Percentiles rank a stretch among this genome's conserved stretches.
These are phyloP conservation scores for Chaenocephalus aceratus DNA, from an alignment of 2,113 vertebrate genomes.

Conservation along the genomic window DNA sequence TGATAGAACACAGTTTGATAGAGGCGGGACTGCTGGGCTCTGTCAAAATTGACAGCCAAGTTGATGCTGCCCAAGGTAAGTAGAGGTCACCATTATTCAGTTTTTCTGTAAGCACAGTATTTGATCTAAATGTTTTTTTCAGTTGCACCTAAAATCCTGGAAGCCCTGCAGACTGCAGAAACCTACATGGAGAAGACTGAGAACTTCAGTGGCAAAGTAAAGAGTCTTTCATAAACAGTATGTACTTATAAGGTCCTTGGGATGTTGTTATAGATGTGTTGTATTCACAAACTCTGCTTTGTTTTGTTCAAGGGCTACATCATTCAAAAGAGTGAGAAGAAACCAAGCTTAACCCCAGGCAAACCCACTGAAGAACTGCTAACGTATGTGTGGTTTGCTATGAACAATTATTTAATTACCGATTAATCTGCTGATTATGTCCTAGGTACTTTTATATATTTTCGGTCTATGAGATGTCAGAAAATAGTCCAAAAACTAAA, in stretches of 20 bases:
- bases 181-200: conserved; percentile 88
- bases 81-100: background rate
- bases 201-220: conserved; percentile 90
- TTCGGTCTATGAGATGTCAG: too few relatives aligned
- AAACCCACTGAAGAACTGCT: conserved; percentile 92
- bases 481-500: too few relatives aligned
- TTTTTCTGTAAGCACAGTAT: background rate
- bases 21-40: conserved; percentile 87
- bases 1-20: conserved; percentile 96
- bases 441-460: too few relatives aligned
- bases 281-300: conserved; percentile 7
- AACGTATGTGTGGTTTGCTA: conserved; percentile 85
- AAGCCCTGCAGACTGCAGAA: conserved; percentile 91
- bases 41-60: conserved; percentile 87
- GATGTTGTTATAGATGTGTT: background rate
- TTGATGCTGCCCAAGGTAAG: conserved; percentile 82
- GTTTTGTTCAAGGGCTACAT: conserved; percentile 89
- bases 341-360: conserved; percentile 88
- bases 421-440: too few relatives aligned
- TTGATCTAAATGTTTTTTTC: conserved; percentile 11
- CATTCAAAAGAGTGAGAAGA: conserved; percentile 95
- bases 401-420: too few relatives aligned
- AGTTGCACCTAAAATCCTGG: conserved; percentile 85
- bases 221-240: background rate
- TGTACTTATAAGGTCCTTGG: background rate